Percentiles rank a stretch among this genome's conserved stretches.
phyloP scores from a whole-genome alignment of 2,113 vertebrate genomes.

The Coregonus clupeaformis region DNA sequence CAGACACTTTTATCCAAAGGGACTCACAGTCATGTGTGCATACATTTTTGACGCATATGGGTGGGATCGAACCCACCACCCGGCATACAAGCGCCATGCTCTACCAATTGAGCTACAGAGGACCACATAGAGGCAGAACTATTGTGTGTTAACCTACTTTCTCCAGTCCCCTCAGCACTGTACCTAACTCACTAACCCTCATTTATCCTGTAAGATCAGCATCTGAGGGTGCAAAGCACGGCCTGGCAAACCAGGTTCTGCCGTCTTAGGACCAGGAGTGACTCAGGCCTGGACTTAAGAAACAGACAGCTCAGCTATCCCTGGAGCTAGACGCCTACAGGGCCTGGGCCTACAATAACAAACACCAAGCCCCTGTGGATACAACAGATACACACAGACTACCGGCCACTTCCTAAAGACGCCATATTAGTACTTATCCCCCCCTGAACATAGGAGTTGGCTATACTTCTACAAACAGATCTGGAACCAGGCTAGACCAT shows the following conservation, averaged over 20 bases:
- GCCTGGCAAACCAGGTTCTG: no score
- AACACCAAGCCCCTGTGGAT: background rate
- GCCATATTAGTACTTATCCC: background rate
- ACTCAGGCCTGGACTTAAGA: background rate
- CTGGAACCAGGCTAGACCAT: no score
- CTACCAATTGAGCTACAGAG: no score
- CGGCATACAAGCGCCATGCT: no score
- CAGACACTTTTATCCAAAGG: no score
- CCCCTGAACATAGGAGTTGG: no score
- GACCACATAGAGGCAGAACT: no score
- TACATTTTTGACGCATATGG: no score
- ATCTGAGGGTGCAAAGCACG: conserved; percentile 41
- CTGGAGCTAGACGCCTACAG: conserved; percentile 39
- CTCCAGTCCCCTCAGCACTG: background rate
- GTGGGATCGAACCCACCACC: no score
- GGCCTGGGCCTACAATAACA: conserved; percentile 36
- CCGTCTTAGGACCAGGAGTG: background rate
- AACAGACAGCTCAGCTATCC: conserved; percentile 22
- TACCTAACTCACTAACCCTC: background rate
- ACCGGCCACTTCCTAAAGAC: conserved; percentile 28
- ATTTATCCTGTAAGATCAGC: conserved; percentile 25
- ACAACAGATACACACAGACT: conserved; percentile 22
- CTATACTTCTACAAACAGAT: no score
- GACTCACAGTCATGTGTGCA: no score
- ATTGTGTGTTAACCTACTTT: background rate